These are phyloP conservation scores for Amazona vittata DNA, from an alignment of 2,113 vertebrate species.

Conservation along the genomic window DNA sequence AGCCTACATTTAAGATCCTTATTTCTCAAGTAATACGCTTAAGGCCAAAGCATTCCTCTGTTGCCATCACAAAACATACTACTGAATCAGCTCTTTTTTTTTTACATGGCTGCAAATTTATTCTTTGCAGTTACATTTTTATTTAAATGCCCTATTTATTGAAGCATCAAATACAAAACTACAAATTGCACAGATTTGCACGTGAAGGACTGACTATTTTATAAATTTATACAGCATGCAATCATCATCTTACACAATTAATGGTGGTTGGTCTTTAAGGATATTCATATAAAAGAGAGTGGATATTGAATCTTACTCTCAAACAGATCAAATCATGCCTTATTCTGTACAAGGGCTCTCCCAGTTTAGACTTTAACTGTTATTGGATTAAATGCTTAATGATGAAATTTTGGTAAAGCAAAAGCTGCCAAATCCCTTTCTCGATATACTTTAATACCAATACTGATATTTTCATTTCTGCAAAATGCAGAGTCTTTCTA, in stretches of 20 bases:
- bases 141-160: background rate
- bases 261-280: background rate
- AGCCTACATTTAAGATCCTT: background rate
- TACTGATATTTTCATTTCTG: background rate
- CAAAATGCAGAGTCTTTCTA: background rate
- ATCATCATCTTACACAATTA: background rate
- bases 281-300: background rate
- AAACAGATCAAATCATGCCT: background rate
- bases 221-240: background rate
- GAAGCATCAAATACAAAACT: background rate
- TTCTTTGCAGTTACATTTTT: background rate
- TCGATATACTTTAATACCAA: background rate
- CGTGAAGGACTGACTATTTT: fast-evolving
- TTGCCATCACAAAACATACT: background rate
- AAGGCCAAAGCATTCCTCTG: background rate
- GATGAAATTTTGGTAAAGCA: background rate
- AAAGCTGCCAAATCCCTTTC: background rate
- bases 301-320: background rate
- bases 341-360: background rate
- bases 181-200: background rate
- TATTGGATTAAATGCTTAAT: background rate
- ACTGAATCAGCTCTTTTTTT: background rate
- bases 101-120: background rate
- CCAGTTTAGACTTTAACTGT: background rate
- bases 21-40: background rate